phyloP scores from a whole-genome alignment of 2,888 invertebrate species.

The Philopedon plagiatum region DNA sequence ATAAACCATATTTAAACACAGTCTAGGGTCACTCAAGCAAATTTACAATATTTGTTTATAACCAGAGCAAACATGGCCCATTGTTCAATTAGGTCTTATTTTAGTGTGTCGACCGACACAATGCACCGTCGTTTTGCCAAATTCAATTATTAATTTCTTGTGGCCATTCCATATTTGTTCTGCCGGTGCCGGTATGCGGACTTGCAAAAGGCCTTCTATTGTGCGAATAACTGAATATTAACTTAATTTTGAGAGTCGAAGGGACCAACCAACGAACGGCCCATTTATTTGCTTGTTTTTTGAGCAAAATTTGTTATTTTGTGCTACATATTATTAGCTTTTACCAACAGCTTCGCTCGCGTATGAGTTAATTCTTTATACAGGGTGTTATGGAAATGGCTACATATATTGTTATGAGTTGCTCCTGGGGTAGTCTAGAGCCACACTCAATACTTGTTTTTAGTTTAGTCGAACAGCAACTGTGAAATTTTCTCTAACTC shows the following conservation, averaged over 20 bases:
- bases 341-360: too few species aligned
- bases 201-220: conserved; percentile 32
- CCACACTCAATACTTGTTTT: too few species aligned
- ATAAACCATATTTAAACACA: background rate
- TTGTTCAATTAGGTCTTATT: conserved; percentile 45
- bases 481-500: too few species aligned
- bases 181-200: conserved; percentile 10
- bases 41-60: conserved; percentile 37
- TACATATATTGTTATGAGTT: too few species aligned
- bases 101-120: conserved; percentile 29
- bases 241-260: conserved; percentile 34
- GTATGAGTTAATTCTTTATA: too few species aligned
- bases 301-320: background rate
- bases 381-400: too few species aligned
- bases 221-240: conserved; percentile 39
- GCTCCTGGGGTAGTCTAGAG: too few species aligned
- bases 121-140: conserved; percentile 40
- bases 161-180: conserved; percentile 39
- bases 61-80: conserved; percentile 35
- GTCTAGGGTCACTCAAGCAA: conserved; percentile 30
- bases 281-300: conserved; percentile 26
- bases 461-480: too few species aligned
- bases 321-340: background rate
- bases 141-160: conserved; percentile 48
- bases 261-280: conserved; percentile 1